phyloP scores from a whole-genome alignment of 2,113 vertebrate species.

The Chinchilla lanigera region DNA sequence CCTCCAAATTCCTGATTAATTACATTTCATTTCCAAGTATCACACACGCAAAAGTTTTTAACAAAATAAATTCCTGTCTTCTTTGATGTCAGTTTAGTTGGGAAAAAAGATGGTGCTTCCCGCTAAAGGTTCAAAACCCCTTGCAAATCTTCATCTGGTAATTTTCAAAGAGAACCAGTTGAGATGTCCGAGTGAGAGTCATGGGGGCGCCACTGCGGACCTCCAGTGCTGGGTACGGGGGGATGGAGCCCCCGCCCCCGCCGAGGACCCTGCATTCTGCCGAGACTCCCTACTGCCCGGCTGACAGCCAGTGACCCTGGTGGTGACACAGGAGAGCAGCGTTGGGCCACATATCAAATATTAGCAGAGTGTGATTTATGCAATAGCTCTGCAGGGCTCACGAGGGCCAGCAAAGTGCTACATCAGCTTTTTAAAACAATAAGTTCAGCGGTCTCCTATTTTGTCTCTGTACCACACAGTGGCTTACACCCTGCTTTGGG shows the following conservation, averaged over 20 bases:
- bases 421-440: not conserved
- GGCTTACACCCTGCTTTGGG: not conserved
- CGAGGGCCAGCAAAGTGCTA: not conserved
- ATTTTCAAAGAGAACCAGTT: not conserved
- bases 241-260: not conserved
- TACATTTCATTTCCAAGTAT: not conserved
- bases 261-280: too few species aligned
- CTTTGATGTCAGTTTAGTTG: not conserved
- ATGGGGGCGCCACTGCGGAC: too few species aligned
- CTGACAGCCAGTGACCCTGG: not conserved
- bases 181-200: not conserved
- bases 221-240: not conserved
- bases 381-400: too few species aligned
- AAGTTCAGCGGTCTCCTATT: not conserved
- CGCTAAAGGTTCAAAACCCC: not conserved
- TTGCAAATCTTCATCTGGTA: not conserved
- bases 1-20: not conserved
- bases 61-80: constrained; percentile 3
- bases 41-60: not conserved
- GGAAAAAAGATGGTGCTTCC: not conserved
- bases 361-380: not conserved
- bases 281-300: not conserved
- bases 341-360: too few species aligned
- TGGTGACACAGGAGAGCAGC: not conserved
- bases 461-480: not conserved